A percentile compares a stretch with the other conserved stretches of the same genome.
These are phyloP conservation scores for Agapetus fuscipes DNA, from an alignment of 2,888 invertebrate genomes.

Conservation along the genomic window DNA sequence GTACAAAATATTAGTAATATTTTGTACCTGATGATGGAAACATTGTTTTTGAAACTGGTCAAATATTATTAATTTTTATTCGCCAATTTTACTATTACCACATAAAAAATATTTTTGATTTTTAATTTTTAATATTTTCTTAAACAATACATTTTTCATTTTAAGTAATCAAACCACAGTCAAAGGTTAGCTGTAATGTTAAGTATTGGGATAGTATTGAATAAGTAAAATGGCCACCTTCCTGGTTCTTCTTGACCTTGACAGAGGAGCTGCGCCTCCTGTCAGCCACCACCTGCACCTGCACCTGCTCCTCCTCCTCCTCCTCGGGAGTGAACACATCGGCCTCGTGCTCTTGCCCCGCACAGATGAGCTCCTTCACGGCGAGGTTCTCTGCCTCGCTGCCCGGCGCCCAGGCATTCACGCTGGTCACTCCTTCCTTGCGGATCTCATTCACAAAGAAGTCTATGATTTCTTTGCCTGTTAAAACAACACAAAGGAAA, in stretches of 20 bases:
- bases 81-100: not conserved
- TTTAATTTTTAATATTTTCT: too few relatives aligned
- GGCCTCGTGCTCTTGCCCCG: constrained; percentile 33
- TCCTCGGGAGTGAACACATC: constrained; percentile 6
- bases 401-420: constrained; percentile 50
- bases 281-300: constrained; percentile 8
- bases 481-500: constrained; percentile 16
- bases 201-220: too few relatives aligned
- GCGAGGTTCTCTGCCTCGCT: constrained; percentile 29
- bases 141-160: too few relatives aligned
- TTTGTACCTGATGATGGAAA: too few relatives aligned
- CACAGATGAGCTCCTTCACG: constrained; percentile 31
- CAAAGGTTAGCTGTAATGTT: too few relatives aligned
- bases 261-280: constrained; percentile 15
- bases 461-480: constrained; percentile 91
- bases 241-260: constrained; percentile 16
- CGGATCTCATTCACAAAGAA: constrained; percentile 71
- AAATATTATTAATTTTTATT: too few relatives aligned
- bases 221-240: too few relatives aligned
- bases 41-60: too few relatives aligned
- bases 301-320: constrained; percentile 8
- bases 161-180: too few relatives aligned
- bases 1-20: too few relatives aligned
- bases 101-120: not conserved
- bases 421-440: constrained; percentile 60